Conservation (phyloP, 2,797 vertebrate genomes). For the Sciaenops ocellatus region DNA sequence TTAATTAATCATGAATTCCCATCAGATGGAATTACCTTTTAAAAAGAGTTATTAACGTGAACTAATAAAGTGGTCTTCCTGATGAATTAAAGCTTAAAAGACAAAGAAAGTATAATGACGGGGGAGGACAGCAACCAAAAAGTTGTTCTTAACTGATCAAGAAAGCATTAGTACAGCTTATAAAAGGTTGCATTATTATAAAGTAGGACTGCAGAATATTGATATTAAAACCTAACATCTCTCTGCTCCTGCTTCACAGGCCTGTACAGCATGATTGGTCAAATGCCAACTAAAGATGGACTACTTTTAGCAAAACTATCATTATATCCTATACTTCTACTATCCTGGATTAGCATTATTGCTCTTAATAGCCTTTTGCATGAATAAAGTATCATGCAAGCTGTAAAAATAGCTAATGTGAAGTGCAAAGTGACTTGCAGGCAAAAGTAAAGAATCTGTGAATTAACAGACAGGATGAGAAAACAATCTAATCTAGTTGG, state of each 20-base stretch:
- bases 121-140: neutral
- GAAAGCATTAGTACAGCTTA: too few species aligned
- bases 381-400: neutral
- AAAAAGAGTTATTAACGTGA: neutral
- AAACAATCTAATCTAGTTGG: neutral
- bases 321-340: neutral
- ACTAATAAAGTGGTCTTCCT: neutral
- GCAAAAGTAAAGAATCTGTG: neutral
- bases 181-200: too few species aligned
- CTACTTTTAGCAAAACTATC: neutral
- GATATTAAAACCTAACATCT: too few species aligned
- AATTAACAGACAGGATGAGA: neutral
- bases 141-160: neutral
- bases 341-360: neutral
- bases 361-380: neutral
- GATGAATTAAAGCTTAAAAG: neutral
- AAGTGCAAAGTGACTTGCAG: neutral
- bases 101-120: constrained; percentile 2
- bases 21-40: neutral
- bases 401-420: neutral
- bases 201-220: too few species aligned
- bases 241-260: neutral
- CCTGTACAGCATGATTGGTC: neutral
- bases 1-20: neutral
- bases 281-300: constrained; percentile 7